Evolutionary conservation across 2,888 invertebrate genomes (phyloP).

Genomic region (Myopa tessellatipennis): DNA sequence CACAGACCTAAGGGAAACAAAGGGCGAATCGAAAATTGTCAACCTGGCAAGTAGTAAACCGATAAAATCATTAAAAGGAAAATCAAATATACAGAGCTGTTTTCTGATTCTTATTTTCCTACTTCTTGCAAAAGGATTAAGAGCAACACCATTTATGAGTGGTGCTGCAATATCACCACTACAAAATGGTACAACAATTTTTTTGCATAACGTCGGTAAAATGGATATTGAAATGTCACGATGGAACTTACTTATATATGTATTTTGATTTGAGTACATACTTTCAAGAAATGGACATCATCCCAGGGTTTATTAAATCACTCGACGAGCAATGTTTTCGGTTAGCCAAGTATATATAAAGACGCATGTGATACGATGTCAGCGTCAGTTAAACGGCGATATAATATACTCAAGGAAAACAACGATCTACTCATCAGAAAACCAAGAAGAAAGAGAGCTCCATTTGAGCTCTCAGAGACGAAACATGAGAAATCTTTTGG

Average conservation of each 20-base stretch:
- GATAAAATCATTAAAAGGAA: too few species aligned
- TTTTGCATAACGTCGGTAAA: background rate
- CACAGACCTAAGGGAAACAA: too few species aligned
- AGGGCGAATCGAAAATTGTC: too few species aligned
- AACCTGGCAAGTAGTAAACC: too few species aligned
- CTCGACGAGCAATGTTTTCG: background rate
- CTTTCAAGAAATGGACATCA: background rate
- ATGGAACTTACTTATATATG: constrained; percentile 11
- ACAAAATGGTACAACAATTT: constrained; percentile 8
- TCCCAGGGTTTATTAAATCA: background rate
- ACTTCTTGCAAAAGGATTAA: background rate
- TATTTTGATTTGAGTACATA: constrained; percentile 7
- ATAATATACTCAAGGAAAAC: background rate
- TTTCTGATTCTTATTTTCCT: too few species aligned
- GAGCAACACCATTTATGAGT: background rate
- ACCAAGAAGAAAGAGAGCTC: constrained; percentile 21
- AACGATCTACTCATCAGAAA: background rate
- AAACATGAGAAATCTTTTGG: background rate
- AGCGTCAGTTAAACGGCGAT: constrained; percentile 5
- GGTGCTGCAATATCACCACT: background rate
- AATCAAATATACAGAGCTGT: too few species aligned
- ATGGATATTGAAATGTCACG: constrained; percentile 4
- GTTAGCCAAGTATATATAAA: background rate
- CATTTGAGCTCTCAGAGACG: constrained; percentile 25
- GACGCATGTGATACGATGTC: background rate